These are phyloP conservation scores for Metaphire vulgaris DNA, from an alignment of 1,140 invertebrate species.

Conservation along the genomic window DNA sequence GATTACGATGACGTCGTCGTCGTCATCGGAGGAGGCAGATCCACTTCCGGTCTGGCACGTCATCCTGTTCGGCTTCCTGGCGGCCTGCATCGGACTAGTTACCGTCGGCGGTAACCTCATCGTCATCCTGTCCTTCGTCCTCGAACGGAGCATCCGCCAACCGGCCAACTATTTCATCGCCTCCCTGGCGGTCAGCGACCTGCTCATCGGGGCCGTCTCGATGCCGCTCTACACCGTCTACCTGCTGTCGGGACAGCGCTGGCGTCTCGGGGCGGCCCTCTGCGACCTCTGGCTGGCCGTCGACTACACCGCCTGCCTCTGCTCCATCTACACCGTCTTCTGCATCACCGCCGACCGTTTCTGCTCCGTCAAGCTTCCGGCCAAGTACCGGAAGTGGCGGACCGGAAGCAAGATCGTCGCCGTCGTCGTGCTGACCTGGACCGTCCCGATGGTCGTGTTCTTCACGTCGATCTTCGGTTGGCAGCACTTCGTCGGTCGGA, in stretches of 20 bases:
- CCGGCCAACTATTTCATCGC: conserved; percentile 99
- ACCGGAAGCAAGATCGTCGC: conserved; percentile 87
- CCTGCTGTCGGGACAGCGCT: conserved; percentile 80
- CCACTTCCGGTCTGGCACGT: conserved; percentile 30
- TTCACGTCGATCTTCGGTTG: no score
- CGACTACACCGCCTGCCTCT: no score
- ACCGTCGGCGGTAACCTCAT: conserved; percentile 74
- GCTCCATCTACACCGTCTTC: no score
- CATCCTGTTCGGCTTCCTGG: conserved; percentile 5
- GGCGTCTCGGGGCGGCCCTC: conserved; percentile 89
- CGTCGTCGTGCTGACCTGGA: conserved; percentile 80
- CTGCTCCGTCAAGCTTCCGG: conserved; percentile 97
- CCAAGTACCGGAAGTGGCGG: conserved; percentile 91
- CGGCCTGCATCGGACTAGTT: neutral
- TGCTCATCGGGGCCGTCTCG: no score
- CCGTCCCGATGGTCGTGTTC: conserved; percentile 89
- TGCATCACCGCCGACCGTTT: conserved; percentile 95
- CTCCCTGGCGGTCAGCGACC: no score
- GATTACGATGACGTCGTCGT: no score
- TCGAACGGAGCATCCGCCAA: conserved; percentile 92
- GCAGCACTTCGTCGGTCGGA: conserved; percentile 91
- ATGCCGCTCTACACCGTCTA: no score
- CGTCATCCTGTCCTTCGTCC: conserved; percentile 89
- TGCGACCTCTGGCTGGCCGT: no score
- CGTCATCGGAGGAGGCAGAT: no score